A percentile compares a stretch with the other conserved stretches of the same genome.
Conservation (phyloP, 1,140 invertebrate species). For the Brachionus calyciflorus region DNA sequence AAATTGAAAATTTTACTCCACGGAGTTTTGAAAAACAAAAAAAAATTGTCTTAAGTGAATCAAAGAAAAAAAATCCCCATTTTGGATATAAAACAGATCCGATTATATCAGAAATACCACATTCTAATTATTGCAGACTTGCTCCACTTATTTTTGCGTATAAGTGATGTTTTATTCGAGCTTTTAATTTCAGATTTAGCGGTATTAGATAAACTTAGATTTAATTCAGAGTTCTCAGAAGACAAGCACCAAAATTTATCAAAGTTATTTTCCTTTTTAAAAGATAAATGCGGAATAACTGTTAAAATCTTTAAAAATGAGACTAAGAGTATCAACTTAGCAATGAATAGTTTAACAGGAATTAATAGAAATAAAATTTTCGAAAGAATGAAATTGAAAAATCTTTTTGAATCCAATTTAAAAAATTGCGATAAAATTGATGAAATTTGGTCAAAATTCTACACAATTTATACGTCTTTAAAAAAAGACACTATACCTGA, state of each 20-base stretch:
- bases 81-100: slow-evolving; percentile 31
- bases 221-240: not conserved
- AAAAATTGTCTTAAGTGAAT: not conserved
- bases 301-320: not conserved
- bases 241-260: not conserved
- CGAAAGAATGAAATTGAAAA: not conserved
- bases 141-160: slow-evolving; percentile 18
- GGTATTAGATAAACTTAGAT: not conserved
- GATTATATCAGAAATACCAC: not conserved
- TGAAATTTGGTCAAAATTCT: not conserved
- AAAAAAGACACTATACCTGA: not conserved
- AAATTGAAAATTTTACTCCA: not conserved
- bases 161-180: slow-evolving; percentile 30
- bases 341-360: not conserved
- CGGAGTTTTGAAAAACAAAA: slow-evolving; percentile 8
- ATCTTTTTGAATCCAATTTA: not conserved
- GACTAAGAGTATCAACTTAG: not conserved
- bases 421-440: slow-evolving; percentile 12
- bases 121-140: slow-evolving; percentile 11
- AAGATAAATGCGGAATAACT: not conserved
- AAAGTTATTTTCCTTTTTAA: not conserved
- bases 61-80: not conserved
- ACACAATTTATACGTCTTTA: slow-evolving; percentile 4
- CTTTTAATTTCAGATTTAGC: slow-evolving; percentile 9
- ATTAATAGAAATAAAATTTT: slow-evolving; percentile 16